These are phyloP conservation scores for Drosophila repleta DNA, from an alignment of 1,140 invertebrate species.

Conservation along the genomic window DNA sequence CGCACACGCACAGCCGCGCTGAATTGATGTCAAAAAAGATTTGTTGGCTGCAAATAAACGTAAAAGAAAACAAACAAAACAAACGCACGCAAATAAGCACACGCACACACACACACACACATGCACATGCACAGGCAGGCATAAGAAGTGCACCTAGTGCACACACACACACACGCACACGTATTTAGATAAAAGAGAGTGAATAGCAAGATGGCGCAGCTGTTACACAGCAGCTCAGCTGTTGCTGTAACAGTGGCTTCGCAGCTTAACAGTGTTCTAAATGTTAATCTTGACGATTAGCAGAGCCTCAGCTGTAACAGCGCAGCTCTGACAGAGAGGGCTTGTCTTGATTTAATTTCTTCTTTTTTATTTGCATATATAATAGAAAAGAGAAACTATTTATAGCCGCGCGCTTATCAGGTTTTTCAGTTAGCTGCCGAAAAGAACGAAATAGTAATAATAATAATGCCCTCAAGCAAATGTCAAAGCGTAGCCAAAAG, in stretches of 20 bases:
- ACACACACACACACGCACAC: neutral
- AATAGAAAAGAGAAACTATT: conserved; percentile 25
- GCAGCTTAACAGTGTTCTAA: conserved; percentile 4
- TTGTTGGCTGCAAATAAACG: conserved; percentile 70
- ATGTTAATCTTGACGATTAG: no score
- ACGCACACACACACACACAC: conserved; percentile 35
- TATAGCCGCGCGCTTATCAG: conserved; percentile 34
- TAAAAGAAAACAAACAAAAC: conserved; percentile 32
- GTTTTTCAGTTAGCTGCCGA: conserved; percentile 28
- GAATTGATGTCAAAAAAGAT: conserved; percentile 78
- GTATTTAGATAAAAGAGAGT: conserved; percentile 22
- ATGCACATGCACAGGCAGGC: neutral
- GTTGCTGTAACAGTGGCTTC: neutral
- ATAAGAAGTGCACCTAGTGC: conserved; percentile 7
- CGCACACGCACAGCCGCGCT: conserved; percentile 44
- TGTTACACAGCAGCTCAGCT: conserved; percentile 2
- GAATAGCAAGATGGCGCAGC: conserved; percentile 34
- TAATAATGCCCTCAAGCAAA: conserved; percentile 21
- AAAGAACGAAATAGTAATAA: conserved; percentile 16
- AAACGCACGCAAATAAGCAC: conserved; percentile 22
- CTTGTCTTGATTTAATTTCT: conserved; percentile 15
- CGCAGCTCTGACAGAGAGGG: conserved; percentile 26
- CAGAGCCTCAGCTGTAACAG: conserved; percentile 22
- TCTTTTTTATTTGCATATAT: conserved; percentile 1
- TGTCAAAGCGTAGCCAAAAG: conserved; percentile 38